phyloP scores from a whole-genome alignment of 2,888 invertebrate species.

The Agrochola lota region DNA sequence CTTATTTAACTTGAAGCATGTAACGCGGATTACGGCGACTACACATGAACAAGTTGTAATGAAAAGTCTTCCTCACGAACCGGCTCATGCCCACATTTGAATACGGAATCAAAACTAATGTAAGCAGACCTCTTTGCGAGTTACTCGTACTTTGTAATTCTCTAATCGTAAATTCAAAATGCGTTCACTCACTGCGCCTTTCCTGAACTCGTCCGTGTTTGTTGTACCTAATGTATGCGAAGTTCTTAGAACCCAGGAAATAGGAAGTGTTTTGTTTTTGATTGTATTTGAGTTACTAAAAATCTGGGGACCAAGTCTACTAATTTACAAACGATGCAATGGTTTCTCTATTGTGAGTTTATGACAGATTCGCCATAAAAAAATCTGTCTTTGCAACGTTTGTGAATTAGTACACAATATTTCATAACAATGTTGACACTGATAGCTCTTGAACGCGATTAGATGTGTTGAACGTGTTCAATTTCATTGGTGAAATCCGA shows the following conservation, averaged over 20 bases:
- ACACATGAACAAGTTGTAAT: neutral
- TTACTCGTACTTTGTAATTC: neutral
- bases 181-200: neutral
- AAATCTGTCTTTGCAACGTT: too few relatives aligned
- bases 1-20: neutral
- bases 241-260: neutral
- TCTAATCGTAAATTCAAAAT: neutral
- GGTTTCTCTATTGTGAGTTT: too few relatives aligned
- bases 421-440: too few relatives aligned
- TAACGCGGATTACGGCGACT: neutral
- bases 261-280: too few relatives aligned
- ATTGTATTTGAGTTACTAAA: neutral
- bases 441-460: too few relatives aligned
- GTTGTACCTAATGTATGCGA: neutral
- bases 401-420: too few relatives aligned
- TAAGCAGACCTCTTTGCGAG: conserved; percentile 2
- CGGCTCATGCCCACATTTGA: conserved; percentile 19
- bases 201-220: neutral
- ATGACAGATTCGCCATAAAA: too few relatives aligned
- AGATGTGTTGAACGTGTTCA: too few relatives aligned
- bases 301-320: too few relatives aligned
- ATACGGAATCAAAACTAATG: conserved; percentile 19
- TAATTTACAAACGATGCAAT: too few relatives aligned
- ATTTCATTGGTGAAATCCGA: too few relatives aligned
- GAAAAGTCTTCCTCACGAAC: neutral